Base-by-base conservation (phyloP, 1,140 invertebrate species). In the Panonychus citri region DNA sequence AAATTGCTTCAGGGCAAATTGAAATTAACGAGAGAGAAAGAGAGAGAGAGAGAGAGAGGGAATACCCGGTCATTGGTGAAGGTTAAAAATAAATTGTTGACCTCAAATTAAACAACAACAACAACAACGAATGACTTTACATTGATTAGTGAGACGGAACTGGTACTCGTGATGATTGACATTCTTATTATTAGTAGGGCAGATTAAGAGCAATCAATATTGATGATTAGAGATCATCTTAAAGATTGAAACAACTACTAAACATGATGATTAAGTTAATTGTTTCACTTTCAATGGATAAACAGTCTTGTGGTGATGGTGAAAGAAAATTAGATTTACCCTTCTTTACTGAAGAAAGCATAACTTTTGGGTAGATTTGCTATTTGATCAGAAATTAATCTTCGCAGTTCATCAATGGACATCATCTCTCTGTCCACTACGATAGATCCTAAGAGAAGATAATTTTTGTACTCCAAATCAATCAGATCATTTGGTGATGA, bases 301-400 rank as follows among this genome's bases (percentile, higher is more conserved):
- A n/a, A 17, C 53, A 30, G n/a, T n/a, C 24, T 40, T 19, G 30
- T 19, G 2, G 7, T 10, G 15, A 26, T 13, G 21, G 17, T 42
- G 37, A 37, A 19, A 24, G n/a, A 54, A 13, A 37, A 21, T 25
- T 34, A 5, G 42, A 57, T 58, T 58, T 65, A 68, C 67, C 65
- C 64, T 49, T 66, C 61, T 57, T 62, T 63, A 21, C 66, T 62
- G 19, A 62, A 61, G 30, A 67, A 66, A 10, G 40, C 61, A 40
- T 65, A 68, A 19, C 40, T 53, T n/a, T 57, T 48, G 15, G 65
- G 66, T 37, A 64, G 40, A 34, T 49, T 55, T 5, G 59, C 53
- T n/a, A 62, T 27, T 57, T 62, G 59, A 1, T 50, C 42, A 30
- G 55, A 53, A 37, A 62, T 57, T 21, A 57, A 26, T 17, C 51